A percentile compares a stretch with the other conserved stretches of the same genome.
Evolutionary conservation across 2,113 vertebrate species (phyloP).

Genomic region (Petaurus breviceps): DNA sequence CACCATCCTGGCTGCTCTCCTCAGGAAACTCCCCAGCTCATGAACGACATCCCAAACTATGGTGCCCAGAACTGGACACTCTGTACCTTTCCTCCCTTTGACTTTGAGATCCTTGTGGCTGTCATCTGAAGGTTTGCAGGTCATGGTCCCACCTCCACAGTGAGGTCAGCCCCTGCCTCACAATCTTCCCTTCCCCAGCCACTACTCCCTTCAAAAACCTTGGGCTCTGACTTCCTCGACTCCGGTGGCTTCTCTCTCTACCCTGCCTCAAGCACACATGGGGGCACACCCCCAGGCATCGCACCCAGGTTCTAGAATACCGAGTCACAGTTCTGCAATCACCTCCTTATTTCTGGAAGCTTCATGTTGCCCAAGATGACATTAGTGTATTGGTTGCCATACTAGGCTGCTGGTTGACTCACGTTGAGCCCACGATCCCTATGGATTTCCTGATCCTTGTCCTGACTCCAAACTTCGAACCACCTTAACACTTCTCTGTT

Average conservation of each 20-base stretch:
- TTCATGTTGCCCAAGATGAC: neutral
- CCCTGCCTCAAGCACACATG: neutral
- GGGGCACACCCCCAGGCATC: neutral
- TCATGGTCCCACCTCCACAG: neutral
- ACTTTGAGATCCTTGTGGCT: neutral
- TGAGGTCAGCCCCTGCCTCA: neutral
- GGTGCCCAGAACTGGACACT: neutral
- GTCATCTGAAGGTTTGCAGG: too few relatives aligned
- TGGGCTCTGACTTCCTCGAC: neutral
- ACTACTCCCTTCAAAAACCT: neutral
- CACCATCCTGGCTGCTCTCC: neutral
- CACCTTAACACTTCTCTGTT: constrained; percentile 17
- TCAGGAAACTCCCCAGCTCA: neutral
- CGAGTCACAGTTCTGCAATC: neutral
- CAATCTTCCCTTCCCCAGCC: too few relatives aligned
- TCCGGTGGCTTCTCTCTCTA: neutral
- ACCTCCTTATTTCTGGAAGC: neutral
- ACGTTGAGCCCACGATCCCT: neutral
- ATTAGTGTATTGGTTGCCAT: neutral
- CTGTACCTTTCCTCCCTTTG: neutral
- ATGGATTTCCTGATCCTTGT: constrained; percentile 24
- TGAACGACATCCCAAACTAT: neutral
- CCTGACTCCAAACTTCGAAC: constrained; percentile 4
- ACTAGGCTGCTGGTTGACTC: neutral
- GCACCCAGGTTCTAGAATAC: neutral